Percentiles rank a stretch among this genome's conserved stretches.
Conservation (phyloP, 2,888 invertebrate species). For the Ashinkailepas kermadecensis region DNA sequence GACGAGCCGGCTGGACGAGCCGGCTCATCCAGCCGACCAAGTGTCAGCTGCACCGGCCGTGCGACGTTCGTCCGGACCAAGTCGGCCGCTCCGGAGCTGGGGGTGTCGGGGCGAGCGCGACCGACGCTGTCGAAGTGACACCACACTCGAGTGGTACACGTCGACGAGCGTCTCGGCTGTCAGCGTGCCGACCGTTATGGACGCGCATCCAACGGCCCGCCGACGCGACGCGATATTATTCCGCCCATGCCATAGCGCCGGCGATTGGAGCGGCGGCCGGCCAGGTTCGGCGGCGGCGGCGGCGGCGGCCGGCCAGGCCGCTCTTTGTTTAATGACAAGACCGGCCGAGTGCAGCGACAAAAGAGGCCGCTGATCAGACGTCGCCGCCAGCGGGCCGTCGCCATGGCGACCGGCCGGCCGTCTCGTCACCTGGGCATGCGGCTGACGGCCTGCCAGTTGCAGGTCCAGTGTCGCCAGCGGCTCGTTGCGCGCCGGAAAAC, state of each 20-base stretch:
- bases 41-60: not conserved
- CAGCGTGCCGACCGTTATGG: not conserved
- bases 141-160: no score
- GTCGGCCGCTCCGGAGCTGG: no score
- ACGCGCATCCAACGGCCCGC: not conserved
- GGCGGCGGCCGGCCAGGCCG: no score
- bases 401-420: not conserved
- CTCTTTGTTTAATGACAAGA: slow-evolving; percentile 6
- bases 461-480: not conserved
- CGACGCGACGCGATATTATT: not conserved
- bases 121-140: no score
- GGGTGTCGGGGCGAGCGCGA: no score
- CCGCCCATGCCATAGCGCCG: not conserved
- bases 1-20: no score
- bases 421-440: slow-evolving; percentile 17
- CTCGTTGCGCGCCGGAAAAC: not conserved
- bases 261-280: no score
- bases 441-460: not conserved
- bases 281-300: no score
- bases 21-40: not conserved
- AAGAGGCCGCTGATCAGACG: not conserved
- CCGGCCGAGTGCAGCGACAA: slow-evolving; percentile 7
- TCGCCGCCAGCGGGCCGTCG: not conserved
- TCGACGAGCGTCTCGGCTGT: not conserved
- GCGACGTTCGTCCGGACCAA: not conserved